These are phyloP conservation scores for Trematomus bernacchii DNA, from an alignment of 2,797 vertebrate genomes.

Conservation along the genomic window DNA sequence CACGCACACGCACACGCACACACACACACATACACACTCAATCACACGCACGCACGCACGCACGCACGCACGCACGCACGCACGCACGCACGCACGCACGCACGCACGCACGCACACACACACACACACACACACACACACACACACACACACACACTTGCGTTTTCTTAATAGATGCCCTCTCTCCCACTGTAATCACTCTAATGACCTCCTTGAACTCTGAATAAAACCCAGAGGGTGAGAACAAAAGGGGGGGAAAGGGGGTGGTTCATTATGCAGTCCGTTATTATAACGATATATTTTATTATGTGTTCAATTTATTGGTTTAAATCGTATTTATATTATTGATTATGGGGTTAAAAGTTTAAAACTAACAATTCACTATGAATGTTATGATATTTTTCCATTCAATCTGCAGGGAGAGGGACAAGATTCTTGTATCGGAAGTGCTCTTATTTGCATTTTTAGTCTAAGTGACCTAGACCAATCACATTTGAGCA, in stretches of 20 bases:
- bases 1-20: conserved; percentile 30
- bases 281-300: not conserved
- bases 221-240: conserved; percentile 66
- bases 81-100: conserved; percentile 10
- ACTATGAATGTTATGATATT: not conserved
- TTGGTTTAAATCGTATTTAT: not conserved
- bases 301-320: not conserved
- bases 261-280: not conserved
- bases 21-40: conserved; percentile 26
- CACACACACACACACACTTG: conserved; percentile 34
- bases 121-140: conserved; percentile 32
- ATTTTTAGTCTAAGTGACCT: too few species aligned
- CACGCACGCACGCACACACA: conserved; percentile 27
- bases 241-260: conserved; percentile 53
- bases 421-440: too few species aligned
- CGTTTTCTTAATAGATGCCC: conserved; percentile 70
- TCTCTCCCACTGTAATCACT: conserved; percentile 75
- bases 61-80: conserved; percentile 27
- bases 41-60: conserved; percentile 23
- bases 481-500: too few species aligned
- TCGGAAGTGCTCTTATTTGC: too few species aligned
- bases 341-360: not conserved
- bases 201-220: conserved; percentile 80
- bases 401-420: not conserved
- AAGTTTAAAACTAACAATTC: not conserved